Conservation (phyloP, 2,113 vertebrate genomes). For the Stigmatopora argus region DNA sequence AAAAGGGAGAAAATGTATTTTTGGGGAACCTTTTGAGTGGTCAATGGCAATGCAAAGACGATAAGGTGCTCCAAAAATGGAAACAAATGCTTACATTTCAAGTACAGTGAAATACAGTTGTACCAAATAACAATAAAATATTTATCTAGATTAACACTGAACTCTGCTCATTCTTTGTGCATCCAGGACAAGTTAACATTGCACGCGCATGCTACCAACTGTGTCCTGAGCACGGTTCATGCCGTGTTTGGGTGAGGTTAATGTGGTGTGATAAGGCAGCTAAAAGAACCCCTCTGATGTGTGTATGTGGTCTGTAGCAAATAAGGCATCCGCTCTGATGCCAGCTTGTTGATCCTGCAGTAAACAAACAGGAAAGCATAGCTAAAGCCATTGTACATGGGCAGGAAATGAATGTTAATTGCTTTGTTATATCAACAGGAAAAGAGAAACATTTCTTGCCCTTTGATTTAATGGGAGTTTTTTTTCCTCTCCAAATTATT, state of each 20-base stretch:
- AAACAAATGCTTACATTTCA: conserved; percentile 23
- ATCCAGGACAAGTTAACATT: background rate
- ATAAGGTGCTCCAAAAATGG: background rate
- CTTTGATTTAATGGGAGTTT: conserved; percentile 35
- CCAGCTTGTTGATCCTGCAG: conserved; percentile 3
- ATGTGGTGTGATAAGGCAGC: conserved; percentile 47
- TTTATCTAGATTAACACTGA: conserved; percentile 46
- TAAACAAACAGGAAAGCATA: conserved; percentile 55
- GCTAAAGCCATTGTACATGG: conserved; percentile 32
- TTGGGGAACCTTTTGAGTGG: background rate
- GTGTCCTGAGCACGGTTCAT: conserved; percentile 30
- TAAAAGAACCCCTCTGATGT: conserved; percentile 45
- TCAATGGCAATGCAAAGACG: background rate
- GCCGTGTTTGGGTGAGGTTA: conserved; percentile 47
- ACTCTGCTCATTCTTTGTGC: background rate
- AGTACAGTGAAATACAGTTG: conserved; percentile 34
- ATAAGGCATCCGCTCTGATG: conserved; percentile 26
- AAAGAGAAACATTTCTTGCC: conserved; percentile 38
- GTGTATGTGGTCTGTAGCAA: conserved; percentile 43
- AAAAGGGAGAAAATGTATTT: background rate
- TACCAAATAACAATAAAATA: conserved; percentile 60
- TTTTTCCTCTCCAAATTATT: background rate
- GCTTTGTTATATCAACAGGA: conserved; percentile 60
- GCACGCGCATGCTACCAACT: conserved; percentile 10
- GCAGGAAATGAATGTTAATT: conserved; percentile 62